Evolutionary conservation across 2,113 vertebrate species (phyloP).

Genomic region (Nematolebias whitei): DNA sequence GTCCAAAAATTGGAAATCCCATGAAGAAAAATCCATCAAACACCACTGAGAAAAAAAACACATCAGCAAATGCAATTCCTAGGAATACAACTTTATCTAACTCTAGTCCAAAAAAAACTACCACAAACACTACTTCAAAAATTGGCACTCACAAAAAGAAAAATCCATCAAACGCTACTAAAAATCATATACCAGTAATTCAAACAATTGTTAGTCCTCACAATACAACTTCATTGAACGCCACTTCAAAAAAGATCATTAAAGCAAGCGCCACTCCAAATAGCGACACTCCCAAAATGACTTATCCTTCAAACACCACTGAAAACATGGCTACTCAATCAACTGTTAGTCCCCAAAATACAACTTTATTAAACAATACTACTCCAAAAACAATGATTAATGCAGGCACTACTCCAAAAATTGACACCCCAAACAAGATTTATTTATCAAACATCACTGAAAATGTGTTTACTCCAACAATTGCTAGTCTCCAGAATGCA

Average conservation of each 20-base stretch:
- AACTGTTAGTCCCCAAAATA: background rate
- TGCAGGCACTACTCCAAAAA: background rate
- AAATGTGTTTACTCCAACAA: conserved; percentile 4
- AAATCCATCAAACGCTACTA: background rate
- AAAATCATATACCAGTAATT: background rate
- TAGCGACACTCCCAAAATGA: background rate
- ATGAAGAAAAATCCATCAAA: conserved; percentile 10
- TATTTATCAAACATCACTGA: background rate
- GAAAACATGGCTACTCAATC: conserved; percentile 9
- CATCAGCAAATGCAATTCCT: background rate
- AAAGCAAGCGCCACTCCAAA: no score
- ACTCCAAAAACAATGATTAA: background rate
- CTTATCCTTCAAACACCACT: background rate
- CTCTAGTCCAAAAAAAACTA: background rate
- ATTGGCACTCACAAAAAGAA: background rate
- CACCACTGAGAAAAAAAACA: background rate
- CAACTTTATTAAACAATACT: background rate
- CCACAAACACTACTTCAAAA: conserved; percentile 1
- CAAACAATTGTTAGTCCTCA: background rate
- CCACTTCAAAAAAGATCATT: no score
- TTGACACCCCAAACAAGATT: background rate
- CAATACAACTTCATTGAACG: no score
- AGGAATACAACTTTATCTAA: background rate
- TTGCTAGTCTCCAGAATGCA: background rate
- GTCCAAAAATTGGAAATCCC: background rate